Evolutionary conservation across 2,797 vertebrate species (phyloP).

Genomic region (Dendrocincla tyrannina): DNA sequence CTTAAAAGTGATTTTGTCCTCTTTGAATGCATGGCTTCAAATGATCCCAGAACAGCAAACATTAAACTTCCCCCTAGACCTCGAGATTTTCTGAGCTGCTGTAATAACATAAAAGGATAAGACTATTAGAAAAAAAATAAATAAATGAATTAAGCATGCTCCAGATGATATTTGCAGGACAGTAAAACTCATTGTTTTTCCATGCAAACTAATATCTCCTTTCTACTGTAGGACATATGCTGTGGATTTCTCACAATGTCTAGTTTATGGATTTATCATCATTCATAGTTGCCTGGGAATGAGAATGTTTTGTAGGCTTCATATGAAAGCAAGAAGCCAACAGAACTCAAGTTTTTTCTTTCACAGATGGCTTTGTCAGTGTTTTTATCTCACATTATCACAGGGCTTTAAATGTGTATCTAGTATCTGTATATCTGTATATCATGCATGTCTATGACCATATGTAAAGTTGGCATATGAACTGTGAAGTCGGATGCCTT

Average conservation of each 20-base stretch:
- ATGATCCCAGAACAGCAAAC: slow-evolving; percentile 88
- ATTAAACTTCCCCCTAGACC: slow-evolving; percentile 79
- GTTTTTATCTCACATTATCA: neutral
- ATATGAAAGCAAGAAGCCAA: neutral
- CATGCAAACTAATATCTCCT: neutral
- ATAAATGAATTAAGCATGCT: slow-evolving; percentile 51
- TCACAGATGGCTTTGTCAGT: neutral
- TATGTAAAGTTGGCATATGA: neutral
- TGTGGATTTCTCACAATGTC: neutral
- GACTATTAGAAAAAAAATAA: slow-evolving; percentile 48
- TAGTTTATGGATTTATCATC: neutral
- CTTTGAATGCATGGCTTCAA: slow-evolving; percentile 88
- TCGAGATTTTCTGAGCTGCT: slow-evolving; percentile 72
- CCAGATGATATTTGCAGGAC: slow-evolving; percentile 4
- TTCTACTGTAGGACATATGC: neutral
- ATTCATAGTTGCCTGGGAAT: neutral
- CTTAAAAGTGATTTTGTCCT: slow-evolving; percentile 89
- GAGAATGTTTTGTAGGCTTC: neutral
- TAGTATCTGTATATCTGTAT: fast-evolving
- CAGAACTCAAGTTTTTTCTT: neutral
- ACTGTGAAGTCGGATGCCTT: neutral
- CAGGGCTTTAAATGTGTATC: neutral
- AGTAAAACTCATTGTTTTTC: slow-evolving; percentile 48
- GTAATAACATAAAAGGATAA: slow-evolving; percentile 76
- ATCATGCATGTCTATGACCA: neutral